These are phyloP conservation scores for Sebastes umbrosus DNA, from an alignment of 2,797 vertebrate genomes.

Conservation along the genomic window DNA sequence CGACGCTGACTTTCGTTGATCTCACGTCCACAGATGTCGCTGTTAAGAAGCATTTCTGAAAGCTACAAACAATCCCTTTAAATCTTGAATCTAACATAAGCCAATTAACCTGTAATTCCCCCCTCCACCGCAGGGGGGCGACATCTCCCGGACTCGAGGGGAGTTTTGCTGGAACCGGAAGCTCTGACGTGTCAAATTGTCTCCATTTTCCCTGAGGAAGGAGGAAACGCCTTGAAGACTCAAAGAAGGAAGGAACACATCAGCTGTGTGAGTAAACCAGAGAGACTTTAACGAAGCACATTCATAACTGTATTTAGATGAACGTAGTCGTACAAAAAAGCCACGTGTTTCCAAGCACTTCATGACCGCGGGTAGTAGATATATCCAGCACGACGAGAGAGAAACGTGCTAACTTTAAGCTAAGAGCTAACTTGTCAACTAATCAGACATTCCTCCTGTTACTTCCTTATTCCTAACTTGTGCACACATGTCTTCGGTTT, in stretches of 20 bases:
- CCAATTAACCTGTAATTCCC: not conserved
- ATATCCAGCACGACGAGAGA: not conserved
- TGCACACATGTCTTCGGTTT: no score
- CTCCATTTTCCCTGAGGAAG: slow-evolving; percentile 75
- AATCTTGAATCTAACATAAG: no score
- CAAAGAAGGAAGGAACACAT: slow-evolving; percentile 56
- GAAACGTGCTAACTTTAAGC: not conserved
- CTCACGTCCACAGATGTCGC: fast-evolving
- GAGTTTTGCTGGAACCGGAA: slow-evolving; percentile 49
- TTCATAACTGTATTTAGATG: fast-evolving
- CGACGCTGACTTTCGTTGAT: no score
- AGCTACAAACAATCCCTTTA: no score
- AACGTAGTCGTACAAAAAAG: not conserved
- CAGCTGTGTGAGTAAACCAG: slow-evolving; percentile 40
- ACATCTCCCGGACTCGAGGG: slow-evolving; percentile 18
- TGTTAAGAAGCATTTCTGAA: no score
- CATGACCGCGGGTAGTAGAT: not conserved
- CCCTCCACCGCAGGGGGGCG: slow-evolving; percentile 47
- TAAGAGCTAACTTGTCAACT: not conserved
- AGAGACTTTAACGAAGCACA: not conserved
- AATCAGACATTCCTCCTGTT: not conserved
- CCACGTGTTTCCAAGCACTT: fast-evolving
- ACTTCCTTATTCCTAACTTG: fast-evolving
- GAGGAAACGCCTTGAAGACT: slow-evolving; percentile 79
- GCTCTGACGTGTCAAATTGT: slow-evolving; percentile 76